Percentiles rank a stretch among this genome's conserved stretches.
These are phyloP conservation scores for Nannospalax galili DNA, from an alignment of 2,113 vertebrate species.

Conservation along the genomic window DNA sequence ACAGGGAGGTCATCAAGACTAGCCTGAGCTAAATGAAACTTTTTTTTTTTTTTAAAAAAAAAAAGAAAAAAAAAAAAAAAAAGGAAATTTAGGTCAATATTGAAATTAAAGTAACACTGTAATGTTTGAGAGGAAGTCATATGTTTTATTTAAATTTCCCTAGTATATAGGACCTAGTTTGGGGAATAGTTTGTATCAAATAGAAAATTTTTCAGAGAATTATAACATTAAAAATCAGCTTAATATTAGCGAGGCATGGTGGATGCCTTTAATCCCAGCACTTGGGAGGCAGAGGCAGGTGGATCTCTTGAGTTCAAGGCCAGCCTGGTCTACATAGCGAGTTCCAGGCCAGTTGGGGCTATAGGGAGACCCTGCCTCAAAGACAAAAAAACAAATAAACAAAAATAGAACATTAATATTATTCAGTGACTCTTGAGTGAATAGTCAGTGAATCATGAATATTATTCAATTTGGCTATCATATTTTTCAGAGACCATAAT, in stretches of 20 bases:
- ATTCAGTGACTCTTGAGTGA: not conserved
- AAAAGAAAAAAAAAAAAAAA: not conserved
- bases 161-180: too few species aligned
- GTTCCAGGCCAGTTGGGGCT: too few species aligned
- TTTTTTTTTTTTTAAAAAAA: too few species aligned
- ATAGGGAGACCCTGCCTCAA: too few species aligned
- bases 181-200: not conserved
- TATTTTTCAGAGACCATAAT: constrained; percentile 17
- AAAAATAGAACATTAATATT: too few species aligned
- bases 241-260: too few species aligned
- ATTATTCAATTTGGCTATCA: constrained; percentile 2
- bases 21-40: not conserved
- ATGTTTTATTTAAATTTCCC: constrained; percentile 5
- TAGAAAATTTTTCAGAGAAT: constrained; percentile 39
- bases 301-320: too few species aligned
- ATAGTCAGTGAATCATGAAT: not conserved
- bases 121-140: too few species aligned
- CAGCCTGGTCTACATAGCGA: too few species aligned
- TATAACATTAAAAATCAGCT: constrained; percentile 21
- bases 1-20: not conserved
- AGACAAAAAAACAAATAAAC: too few species aligned
- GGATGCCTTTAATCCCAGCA: too few species aligned
- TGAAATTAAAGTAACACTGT: constrained; percentile 23
- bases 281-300: too few species aligned
- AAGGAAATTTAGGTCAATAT: not conserved